Base-by-base conservation (phyloP, 2,888 invertebrate genomes). In the Mesochorus sp. region DNA sequence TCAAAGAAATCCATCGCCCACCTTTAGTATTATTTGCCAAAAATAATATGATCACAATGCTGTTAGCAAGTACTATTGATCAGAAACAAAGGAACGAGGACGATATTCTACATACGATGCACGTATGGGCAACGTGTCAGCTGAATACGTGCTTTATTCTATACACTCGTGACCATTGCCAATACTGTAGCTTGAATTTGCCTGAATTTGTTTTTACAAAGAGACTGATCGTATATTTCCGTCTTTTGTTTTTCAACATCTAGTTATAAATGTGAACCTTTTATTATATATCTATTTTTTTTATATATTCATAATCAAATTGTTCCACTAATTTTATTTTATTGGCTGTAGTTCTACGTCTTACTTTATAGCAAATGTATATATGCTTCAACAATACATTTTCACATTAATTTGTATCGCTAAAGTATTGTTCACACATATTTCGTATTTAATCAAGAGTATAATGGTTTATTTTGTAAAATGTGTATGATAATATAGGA, bases 31-130 rank as follows among this genome's bases (percentile, higher is more conserved):
- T 26, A 51, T 61, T 26, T 49, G 8, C 8, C 61, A 79, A 80
- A 81, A 80, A 79, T 82, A 84, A 84, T 82, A 17, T 37, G 80
- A 82, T 84, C 82, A 83, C 83, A 85, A 87, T 85, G 81, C 71
- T 77, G 84, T 86, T 87, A 87, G 77, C 83, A 79, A n/a, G 76
- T 84, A 82, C 83, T 79, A 84, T 84, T 86, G 85, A 85, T 83
- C 80, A 84, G n/a, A 83, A 84, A 85, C 84, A 85, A 86, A 87
- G 82, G 83, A 85, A 85, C 79, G 80, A 62, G 79, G 73, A 75
- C 31, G 6, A 17, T 51, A n/a, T n/a, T 10, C 31, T 24, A 26
- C 26, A 59, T 28, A 31, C 59, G 14, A 17, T 28, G 42, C 51
- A 71, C 71, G 61, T 71, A 62, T 61, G 51, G 39, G 19, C 59